phyloP scores from a whole-genome alignment of 92 coral and sea anemone genomes.

The Muricea muricata region DNA sequence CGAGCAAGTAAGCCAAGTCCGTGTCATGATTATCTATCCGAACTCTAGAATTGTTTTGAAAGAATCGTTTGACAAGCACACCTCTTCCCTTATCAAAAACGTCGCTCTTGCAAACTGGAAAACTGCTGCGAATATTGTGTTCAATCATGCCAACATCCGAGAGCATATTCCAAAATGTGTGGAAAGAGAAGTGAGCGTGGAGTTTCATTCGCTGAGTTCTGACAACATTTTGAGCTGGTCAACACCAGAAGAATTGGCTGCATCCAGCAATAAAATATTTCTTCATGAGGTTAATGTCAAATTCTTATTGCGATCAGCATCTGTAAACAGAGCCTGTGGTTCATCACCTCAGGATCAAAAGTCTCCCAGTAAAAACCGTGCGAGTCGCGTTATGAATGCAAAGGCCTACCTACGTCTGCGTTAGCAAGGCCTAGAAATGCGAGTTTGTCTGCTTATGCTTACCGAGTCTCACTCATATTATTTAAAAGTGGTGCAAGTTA shows the following conservation, averaged over 20 bases:
- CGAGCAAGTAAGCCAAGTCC: conserved; percentile 38
- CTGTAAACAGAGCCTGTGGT: conserved; percentile 45
- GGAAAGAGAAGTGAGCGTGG: conserved; percentile 40
- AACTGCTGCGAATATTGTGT: conserved; percentile 56
- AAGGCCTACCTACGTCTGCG: conserved; percentile 35
- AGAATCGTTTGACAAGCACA: conserved; percentile 26
- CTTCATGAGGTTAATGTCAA: conserved; percentile 57
- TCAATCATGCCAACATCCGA: conserved; percentile 46
- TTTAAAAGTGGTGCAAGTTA: conserved; percentile 28
- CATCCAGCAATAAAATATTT: conserved; percentile 61
- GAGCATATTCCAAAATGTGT: conserved; percentile 43
- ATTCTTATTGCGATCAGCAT: conserved; percentile 58
- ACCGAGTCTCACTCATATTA: conserved; percentile 23
- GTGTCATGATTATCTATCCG: conserved; percentile 15
- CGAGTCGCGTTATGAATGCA: conserved; percentile 23
- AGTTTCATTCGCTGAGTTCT: conserved; percentile 54
- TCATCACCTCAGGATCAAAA: neutral
- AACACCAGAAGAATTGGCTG: conserved; percentile 70
- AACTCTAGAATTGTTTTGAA: conserved; percentile 21
- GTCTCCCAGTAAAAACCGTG: conserved; percentile 26
- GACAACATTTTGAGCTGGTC: conserved; percentile 56
- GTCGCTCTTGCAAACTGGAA: conserved; percentile 64
- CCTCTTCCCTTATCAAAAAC: conserved; percentile 44
- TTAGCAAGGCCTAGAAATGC: conserved; percentile 40
- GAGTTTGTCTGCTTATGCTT: conserved; percentile 40